Percentiles rank a stretch among this genome's conserved stretches.
Conservation (phyloP, 2,888 invertebrate genomes). For the Chrysomela aeneicollis region DNA sequence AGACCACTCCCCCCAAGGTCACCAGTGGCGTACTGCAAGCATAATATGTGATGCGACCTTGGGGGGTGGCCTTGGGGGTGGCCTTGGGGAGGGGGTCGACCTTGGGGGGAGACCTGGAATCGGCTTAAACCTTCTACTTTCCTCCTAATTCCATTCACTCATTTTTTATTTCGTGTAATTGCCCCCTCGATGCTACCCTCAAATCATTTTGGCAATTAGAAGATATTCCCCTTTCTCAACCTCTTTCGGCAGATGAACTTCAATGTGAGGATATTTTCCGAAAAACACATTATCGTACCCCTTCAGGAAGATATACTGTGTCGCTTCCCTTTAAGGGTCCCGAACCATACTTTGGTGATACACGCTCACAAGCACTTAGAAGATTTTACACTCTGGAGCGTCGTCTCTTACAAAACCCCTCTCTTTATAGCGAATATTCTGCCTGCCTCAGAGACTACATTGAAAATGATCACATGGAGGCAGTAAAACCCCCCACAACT, state of each 20-base stretch:
- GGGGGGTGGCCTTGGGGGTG: too few species aligned
- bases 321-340: neutral
- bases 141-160: neutral
- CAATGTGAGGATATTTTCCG: neutral
- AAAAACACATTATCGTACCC: neutral
- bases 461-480: conserved; percentile 9
- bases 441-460: conserved; percentile 6
- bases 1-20: too few species aligned
- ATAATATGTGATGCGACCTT: too few species aligned
- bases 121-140: too few species aligned
- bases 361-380: neutral
- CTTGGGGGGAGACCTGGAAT: too few species aligned
- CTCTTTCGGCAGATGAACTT: neutral
- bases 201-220: conserved; percentile 4
- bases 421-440: conserved; percentile 2
- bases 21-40: too few species aligned
- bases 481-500: neutral
- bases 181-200: neutral
- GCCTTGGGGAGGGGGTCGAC: too few species aligned
- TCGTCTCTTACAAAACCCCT: neutral
- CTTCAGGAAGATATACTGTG: neutral
- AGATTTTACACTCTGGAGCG: conserved; percentile 2
- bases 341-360: neutral
- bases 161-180: neutral
- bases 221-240: neutral